Evolutionary conservation across 2,888 invertebrate species (phyloP).

Genomic region (Timema podura): DNA sequence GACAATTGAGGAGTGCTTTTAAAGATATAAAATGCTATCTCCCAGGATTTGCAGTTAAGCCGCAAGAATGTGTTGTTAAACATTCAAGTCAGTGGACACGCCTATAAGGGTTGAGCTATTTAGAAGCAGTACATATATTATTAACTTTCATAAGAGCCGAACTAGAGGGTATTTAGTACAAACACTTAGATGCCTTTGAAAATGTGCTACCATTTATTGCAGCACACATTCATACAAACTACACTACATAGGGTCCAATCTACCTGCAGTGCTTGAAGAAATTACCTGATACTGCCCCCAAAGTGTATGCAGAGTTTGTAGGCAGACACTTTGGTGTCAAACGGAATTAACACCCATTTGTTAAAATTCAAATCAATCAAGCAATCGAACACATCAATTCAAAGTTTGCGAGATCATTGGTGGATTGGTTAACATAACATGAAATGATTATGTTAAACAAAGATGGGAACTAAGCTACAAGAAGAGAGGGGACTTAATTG

Average conservation of each 20-base stretch:
- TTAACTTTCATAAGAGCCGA: neutral
- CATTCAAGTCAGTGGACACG: neutral
- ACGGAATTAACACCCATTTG: neutral
- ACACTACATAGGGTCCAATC: neutral
- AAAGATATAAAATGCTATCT: neutral
- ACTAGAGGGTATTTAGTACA: neutral
- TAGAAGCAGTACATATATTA: neutral
- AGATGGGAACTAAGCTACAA: neutral
- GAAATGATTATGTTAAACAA: neutral
- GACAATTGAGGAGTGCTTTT: neutral
- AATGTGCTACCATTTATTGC: conserved; percentile 1
- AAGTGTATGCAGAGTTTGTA: conserved; percentile 10
- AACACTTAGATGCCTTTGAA: neutral
- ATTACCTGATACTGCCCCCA: neutral
- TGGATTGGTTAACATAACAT: conserved; percentile 3
- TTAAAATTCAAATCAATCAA: neutral
- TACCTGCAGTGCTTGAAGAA: neutral
- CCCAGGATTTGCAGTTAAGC: neutral
- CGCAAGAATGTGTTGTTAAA: neutral
- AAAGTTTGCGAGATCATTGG: conserved; percentile 9
- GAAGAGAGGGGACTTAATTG: neutral
- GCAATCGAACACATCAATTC: conserved; percentile 5
- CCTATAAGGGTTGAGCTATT: neutral
- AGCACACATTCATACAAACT: neutral
- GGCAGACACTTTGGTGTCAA: neutral